A percentile compares a stretch with the other conserved stretches of the same genome.
These are phyloP conservation scores for Nycticebus coucang DNA, from an alignment of 2,113 vertebrate species.

Conservation along the genomic window DNA sequence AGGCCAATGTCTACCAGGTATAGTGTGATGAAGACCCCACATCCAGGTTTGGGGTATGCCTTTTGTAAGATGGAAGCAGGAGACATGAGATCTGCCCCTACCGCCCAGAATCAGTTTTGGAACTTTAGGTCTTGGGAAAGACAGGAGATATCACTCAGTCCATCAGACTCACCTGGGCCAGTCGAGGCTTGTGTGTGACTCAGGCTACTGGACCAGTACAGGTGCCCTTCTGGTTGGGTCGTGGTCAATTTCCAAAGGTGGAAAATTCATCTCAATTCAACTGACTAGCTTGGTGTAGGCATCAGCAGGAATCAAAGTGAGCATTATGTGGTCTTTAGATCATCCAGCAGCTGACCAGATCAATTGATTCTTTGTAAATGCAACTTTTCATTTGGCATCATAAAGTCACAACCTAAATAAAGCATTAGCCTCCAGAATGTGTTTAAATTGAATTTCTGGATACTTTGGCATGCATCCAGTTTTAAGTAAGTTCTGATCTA, in stretches of 20 bases:
- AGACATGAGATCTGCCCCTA: not conserved
- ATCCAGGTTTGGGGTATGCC: not conserved
- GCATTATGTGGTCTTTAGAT: constrained; percentile 41
- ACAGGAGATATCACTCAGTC: not conserved
- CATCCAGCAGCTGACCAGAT: constrained; percentile 58
- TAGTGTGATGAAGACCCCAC: not conserved
- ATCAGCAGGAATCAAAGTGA: constrained; percentile 46
- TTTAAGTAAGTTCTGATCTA: constrained; percentile 85
- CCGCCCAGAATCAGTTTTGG: not conserved
- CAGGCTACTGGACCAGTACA: not conserved
- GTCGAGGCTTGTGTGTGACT: not conserved
- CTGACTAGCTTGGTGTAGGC: not conserved
- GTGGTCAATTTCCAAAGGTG: not conserved
- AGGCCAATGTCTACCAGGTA: no score
- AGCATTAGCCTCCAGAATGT: constrained; percentile 87
- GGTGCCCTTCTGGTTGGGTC: not conserved
- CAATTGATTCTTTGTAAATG: constrained; percentile 69
- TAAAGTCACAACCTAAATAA: constrained; percentile 77
- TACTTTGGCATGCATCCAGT: constrained; percentile 86
- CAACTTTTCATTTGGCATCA: constrained; percentile 72
- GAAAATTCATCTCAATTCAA: constrained; percentile 49
- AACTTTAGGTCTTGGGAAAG: not conserved
- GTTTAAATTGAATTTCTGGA: constrained; percentile 88
- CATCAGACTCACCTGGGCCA: not conserved
- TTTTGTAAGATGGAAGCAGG: not conserved